Conservation (phyloP, 2,797 vertebrate species). For the Enteromius viviparus region DNA sequence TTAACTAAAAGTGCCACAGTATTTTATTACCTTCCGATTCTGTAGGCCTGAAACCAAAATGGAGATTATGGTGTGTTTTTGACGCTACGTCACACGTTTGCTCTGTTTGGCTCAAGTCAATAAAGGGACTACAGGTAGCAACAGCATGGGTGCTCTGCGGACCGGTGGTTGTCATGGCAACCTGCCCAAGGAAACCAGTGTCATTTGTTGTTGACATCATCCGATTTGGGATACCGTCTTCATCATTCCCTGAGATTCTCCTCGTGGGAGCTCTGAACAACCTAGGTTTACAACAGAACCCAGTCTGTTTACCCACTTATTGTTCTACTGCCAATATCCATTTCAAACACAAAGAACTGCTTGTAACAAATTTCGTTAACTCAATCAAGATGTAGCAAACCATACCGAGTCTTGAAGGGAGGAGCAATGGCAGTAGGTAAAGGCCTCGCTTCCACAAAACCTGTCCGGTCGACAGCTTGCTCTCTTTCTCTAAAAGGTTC, state of each 20-base stretch:
- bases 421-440: slow-evolving; percentile 13
- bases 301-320: slow-evolving; percentile 9
- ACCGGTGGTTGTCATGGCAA: slow-evolving; percentile 71
- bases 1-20: slow-evolving; percentile 35
- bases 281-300: slow-evolving; percentile 60
- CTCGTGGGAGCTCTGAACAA: slow-evolving; percentile 69
- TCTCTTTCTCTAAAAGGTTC: slow-evolving; percentile 13
- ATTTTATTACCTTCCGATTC: slow-evolving; percentile 74
- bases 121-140: slow-evolving; percentile 59
- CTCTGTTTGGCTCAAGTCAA: slow-evolving; percentile 61
- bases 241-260: slow-evolving; percentile 63
- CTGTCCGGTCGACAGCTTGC: not conserved
- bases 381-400: slow-evolving; percentile 18
- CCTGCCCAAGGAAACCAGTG: slow-evolving; percentile 69
- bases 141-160: slow-evolving; percentile 40
- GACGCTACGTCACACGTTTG: slow-evolving; percentile 67
- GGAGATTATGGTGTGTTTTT: slow-evolving; percentile 75
- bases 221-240: slow-evolving; percentile 59
- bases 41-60: slow-evolving; percentile 74
- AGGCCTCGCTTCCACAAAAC: slow-evolving; percentile 18
- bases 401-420: slow-evolving; percentile 47
- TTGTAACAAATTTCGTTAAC: slow-evolving; percentile 20
- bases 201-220: slow-evolving; percentile 62
- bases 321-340: slow-evolving; percentile 9
- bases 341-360: slow-evolving; percentile 23